Percentiles rank a stretch among this genome's conserved stretches.
Evolutionary conservation across 2,888 invertebrate genomes (phyloP).

Genomic region (Pheosia tremula): DNA sequence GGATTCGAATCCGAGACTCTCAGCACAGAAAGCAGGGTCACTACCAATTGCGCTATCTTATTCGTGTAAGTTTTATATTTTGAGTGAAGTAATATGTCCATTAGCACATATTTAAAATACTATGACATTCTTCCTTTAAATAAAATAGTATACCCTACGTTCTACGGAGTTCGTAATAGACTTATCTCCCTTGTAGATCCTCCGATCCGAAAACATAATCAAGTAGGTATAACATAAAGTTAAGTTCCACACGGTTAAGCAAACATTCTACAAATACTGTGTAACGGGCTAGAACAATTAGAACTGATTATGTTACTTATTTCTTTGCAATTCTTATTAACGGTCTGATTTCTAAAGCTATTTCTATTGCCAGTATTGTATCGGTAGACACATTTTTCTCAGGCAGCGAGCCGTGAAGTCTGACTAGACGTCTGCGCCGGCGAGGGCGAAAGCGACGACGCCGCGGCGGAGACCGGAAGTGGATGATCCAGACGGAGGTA

Average conservation of each 20-base stretch:
- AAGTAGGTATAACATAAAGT: background rate
- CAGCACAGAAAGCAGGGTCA: too few species aligned
- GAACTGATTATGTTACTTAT: background rate
- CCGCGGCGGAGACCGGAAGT: constrained; percentile 42
- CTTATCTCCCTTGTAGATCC: too few species aligned
- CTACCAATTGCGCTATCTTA: too few species aligned
- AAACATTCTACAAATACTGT: background rate
- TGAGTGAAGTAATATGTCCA: too few species aligned
- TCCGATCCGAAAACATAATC: too few species aligned
- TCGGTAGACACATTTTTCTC: constrained; percentile 72
- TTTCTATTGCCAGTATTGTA: constrained; percentile 37
- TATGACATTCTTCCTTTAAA: too few species aligned
- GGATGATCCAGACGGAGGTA: constrained; percentile 39
- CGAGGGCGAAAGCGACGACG: constrained; percentile 53
- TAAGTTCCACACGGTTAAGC: background rate
- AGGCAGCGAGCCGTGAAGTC: constrained; percentile 70
- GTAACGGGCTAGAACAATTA: background rate
- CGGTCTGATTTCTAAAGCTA: constrained; percentile 29
- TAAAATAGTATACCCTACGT: too few species aligned
- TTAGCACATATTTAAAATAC: too few species aligned
- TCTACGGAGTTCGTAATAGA: too few species aligned
- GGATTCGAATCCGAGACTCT: too few species aligned
- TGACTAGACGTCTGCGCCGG: constrained; percentile 48
- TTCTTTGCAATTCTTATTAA: constrained; percentile 13
- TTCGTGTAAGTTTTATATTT: too few species aligned